Percentiles rank a stretch among this genome's conserved stretches.
Conservation (phyloP, 2,888 invertebrate species). For the Strigamia transsilvanica region DNA sequence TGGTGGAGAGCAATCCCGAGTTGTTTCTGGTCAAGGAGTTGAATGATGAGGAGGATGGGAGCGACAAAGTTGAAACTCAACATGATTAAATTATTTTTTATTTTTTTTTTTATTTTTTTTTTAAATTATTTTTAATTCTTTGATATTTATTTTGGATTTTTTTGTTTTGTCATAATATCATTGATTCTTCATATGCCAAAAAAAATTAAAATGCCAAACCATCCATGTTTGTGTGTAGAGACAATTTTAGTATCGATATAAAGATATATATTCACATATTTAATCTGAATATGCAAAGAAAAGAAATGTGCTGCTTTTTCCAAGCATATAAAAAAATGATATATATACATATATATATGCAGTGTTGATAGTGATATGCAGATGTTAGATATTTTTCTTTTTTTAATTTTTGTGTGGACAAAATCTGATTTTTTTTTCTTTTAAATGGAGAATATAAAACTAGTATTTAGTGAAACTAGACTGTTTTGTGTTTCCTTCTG, state of each 20-base stretch:
- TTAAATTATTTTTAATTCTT: neutral
- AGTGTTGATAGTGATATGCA: constrained; percentile 48
- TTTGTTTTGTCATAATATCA: constrained; percentile 3
- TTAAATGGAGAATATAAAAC: neutral
- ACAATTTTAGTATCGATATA: neutral
- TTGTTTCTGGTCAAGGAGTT: constrained; percentile 22
- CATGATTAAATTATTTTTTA: neutral
- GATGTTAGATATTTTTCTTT: constrained; percentile 26
- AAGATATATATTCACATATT: neutral
- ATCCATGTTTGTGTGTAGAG: constrained; percentile 42
- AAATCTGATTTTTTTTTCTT: neutral
- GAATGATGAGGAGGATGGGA: constrained; percentile 14
- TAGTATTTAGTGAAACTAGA: neutral
- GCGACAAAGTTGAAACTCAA: neutral
- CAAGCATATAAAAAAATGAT: constrained; percentile 7
- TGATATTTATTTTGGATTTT: constrained; percentile 1
- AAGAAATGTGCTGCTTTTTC: constrained; percentile 23
- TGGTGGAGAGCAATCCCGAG: constrained; percentile 23
- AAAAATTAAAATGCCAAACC: constrained; percentile 26
- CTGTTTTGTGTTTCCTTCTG: constrained; percentile 37
- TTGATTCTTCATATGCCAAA: constrained; percentile 27
- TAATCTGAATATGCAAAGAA: constrained; percentile 28
- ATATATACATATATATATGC: constrained; percentile 7
- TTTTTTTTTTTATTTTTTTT: constrained; percentile 6
- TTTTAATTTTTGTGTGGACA: neutral